Percentiles rank a stretch among this genome's conserved stretches.
phyloP scores from a whole-genome alignment of 2,113 vertebrate species.

The Embiotoca jacksoni region DNA sequence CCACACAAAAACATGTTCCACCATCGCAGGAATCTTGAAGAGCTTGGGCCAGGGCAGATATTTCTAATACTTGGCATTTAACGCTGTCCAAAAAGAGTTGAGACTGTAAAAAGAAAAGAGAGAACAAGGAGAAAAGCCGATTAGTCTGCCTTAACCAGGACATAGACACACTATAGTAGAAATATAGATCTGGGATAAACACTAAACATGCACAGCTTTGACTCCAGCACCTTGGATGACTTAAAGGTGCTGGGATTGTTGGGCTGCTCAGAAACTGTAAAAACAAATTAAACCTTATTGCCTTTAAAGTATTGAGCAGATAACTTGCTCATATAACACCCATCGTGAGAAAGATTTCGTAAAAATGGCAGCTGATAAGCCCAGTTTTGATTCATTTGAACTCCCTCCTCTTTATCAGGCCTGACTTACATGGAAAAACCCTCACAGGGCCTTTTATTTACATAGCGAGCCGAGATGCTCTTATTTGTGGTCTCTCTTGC shows the following conservation, averaged over 20 bases:
- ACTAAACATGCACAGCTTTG: neutral
- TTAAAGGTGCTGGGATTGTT: neutral
- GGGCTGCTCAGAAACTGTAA: neutral
- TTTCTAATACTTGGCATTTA: constrained; percentile 80
- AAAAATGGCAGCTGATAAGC: neutral
- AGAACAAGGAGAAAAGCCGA: constrained; percentile 56
- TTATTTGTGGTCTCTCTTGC: constrained; percentile 39
- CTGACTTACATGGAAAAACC: constrained; percentile 44
- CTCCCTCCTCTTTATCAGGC: constrained; percentile 6
- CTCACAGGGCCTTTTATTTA: constrained; percentile 28
- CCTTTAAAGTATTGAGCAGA: too few species aligned
- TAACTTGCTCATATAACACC: too few species aligned
- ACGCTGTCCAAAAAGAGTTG: constrained; percentile 64
- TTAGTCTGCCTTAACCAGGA: constrained; percentile 52
- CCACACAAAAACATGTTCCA: constrained; percentile 86
- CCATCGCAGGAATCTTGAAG: constrained; percentile 78
- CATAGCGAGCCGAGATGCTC: neutral
- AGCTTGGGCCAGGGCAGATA: constrained; percentile 74
- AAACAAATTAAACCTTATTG: too few species aligned
- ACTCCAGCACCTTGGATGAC: neutral
- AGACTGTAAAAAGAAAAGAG: constrained; percentile 60
- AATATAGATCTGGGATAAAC: constrained; percentile 12
- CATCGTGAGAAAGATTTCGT: neutral
- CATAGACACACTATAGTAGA: constrained; percentile 24
- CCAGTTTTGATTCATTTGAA: neutral